phyloP scores from a whole-genome alignment of 2,888 invertebrate genomes.

The Amblyteles armatorius region DNA sequence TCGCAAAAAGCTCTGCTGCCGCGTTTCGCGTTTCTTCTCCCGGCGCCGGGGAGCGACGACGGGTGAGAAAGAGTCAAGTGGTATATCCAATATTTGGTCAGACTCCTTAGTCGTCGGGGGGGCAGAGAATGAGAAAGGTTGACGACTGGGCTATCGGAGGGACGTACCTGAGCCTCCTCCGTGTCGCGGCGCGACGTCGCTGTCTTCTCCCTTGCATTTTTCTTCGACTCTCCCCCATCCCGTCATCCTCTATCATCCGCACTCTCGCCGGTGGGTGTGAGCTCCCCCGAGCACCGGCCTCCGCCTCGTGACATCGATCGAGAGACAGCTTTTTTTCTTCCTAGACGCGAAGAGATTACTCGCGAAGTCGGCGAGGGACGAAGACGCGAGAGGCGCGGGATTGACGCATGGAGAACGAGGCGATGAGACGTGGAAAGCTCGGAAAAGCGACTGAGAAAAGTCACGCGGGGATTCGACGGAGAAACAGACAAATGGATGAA shows the following conservation, averaged over 20 bases:
- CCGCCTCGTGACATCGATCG: conserved; percentile 41
- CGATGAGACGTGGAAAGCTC: neutral
- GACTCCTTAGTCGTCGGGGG: conserved; percentile 13
- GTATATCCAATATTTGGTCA: conserved; percentile 67
- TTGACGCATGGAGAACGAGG: conserved; percentile 17
- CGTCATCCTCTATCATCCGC: conserved; percentile 45
- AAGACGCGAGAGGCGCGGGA: conserved; percentile 29
- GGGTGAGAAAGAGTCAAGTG: conserved; percentile 46
- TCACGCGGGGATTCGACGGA: neutral
- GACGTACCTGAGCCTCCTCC: conserved; percentile 24
- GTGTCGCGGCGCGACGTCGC: conserved; percentile 27
- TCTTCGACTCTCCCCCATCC: conserved; percentile 17
- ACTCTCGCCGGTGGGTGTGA: conserved; percentile 36
- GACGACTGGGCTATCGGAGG: conserved; percentile 34
- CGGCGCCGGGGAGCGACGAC: neutral
- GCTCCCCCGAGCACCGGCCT: neutral
- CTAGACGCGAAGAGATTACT: conserved; percentile 35
- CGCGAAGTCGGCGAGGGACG: conserved; percentile 11
- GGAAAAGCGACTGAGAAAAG: conserved; percentile 6
- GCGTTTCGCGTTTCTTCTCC: neutral
- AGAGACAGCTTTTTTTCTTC: conserved; percentile 18
- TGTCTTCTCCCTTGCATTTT: conserved; percentile 32
- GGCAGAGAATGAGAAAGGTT: neutral
- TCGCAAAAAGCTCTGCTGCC: neutral
- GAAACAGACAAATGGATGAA: neutral